Base-by-base conservation (phyloP, 2,113 vertebrate genomes). In the Porphyrio hochstetteri region DNA sequence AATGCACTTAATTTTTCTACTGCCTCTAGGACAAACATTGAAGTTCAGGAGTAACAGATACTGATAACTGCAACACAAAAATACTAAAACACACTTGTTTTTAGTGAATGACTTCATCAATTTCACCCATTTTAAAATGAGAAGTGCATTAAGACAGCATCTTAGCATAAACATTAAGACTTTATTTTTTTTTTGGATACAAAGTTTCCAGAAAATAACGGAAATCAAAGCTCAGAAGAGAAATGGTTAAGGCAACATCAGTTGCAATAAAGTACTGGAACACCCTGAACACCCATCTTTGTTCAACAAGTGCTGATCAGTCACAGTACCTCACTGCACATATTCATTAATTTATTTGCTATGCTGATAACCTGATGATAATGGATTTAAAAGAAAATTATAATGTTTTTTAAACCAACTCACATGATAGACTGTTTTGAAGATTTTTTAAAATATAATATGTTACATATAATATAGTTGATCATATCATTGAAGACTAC, bases 1-100 rank as follows among this genome's bases (percentile, higher is more conserved):
- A 96, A 97, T 81, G 92, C 42, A 94, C 86, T 93, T 92, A 28
- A 82, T 91, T 95, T 88, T 97, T 86, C 82, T 90, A 83, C 74
- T 95, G 71, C 61, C 36, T 89, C 61, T 40, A 86, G 68, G 44
- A 57, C 13, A 78, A 86, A 61, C 68, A 87, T 68, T 42, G 94
- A 96, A 87, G 92, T 93, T 89, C 57, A 95, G 29, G 31, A 80
- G 25, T 90, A 97, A 83, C 35, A 5, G 4, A 61, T 86, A 75
- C 69, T 94, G 82, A 61, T n/a, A 87, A 80, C n/a, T 50, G 64
- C 64, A 85, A 92, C 64, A 92, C 25, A 78, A 36, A 95, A 95
- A 71, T 74, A 55, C 29, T 79, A 70, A 71, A 53, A 8, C 48
- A 57, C 25, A 55, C 35, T 55, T 95, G 53, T 40, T 93, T 86